Evolutionary conservation across 2,888 invertebrate species (phyloP).

Genomic region (Clepsis dumicolana): DNA sequence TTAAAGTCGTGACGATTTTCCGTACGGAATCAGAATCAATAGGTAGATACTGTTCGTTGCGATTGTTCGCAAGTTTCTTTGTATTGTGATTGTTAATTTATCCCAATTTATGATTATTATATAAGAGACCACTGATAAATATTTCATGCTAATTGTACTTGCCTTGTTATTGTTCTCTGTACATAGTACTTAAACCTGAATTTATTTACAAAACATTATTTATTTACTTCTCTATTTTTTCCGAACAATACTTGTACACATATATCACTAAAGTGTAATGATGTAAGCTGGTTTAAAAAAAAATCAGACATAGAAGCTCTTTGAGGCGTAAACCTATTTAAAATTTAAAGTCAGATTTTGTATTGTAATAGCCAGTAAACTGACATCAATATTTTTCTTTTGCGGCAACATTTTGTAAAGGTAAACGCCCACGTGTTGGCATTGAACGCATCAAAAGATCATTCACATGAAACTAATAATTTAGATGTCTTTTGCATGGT

Average conservation of each 20-base stretch:
- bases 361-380: not conserved
- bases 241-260: slow-evolving; percentile 8
- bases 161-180: not conserved
- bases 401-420: no score
- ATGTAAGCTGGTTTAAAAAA: slow-evolving; percentile 2
- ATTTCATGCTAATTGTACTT: slow-evolving; percentile 2
- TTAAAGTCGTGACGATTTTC: no score
- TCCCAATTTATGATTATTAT: not conserved
- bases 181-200: slow-evolving; percentile 1
- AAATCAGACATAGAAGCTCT: not conserved
- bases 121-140: not conserved
- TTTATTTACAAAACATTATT: not conserved
- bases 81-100: not conserved
- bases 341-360: not conserved
- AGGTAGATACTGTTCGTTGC: no score
- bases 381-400: no score
- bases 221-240: not conserved
- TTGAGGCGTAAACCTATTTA: slow-evolving; percentile 4
- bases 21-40: no score
- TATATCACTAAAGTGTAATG: slow-evolving; percentile 9
- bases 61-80: no score
- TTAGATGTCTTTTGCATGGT: no score
- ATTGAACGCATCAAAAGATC: no score
- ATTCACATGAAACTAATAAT: no score
- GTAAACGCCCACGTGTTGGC: no score